Evolutionary conservation across 1,140 invertebrate genomes (phyloP).

Genomic region (Cydia pomonella): DNA sequence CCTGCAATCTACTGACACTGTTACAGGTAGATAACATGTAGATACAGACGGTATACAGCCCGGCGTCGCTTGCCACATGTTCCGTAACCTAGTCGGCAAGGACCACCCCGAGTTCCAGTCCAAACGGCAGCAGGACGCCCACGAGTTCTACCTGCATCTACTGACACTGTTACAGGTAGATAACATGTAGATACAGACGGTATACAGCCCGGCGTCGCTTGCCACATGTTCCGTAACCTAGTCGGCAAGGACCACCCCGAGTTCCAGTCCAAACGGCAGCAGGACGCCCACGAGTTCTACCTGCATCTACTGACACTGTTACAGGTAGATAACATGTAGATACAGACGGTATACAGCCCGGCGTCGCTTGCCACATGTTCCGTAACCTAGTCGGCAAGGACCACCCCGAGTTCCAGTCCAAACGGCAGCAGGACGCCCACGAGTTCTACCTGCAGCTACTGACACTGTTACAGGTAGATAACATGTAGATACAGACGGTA

Average conservation of each 20-base stretch:
- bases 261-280: constrained; percentile 97
- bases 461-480: constrained; percentile 88
- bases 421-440: constrained; percentile 98
- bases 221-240: constrained; percentile 95
- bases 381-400: constrained; percentile 94
- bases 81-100: constrained; percentile 94
- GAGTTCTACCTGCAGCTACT: constrained; percentile 98
- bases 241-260: constrained; percentile 95
- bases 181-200: constrained; percentile 83
- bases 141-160: constrained; percentile 98
- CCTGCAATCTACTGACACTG: constrained; percentile 93
- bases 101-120: constrained; percentile 97
- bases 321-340: too few species aligned
- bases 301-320: constrained; percentile 94
- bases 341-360: constrained; percentile 84
- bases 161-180: constrained; percentile 90
- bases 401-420: constrained; percentile 97
- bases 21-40: too few species aligned
- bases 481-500: constrained; percentile 83
- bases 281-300: constrained; percentile 99
- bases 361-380: constrained; percentile 96
- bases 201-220: constrained; percentile 89
- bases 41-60: constrained; percentile 83
- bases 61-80: constrained; percentile 96
- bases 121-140: constrained; percentile 98